Base-by-base conservation (phyloP, 1,140 invertebrate genomes). In the Yoshiicerus persimilis region DNA sequence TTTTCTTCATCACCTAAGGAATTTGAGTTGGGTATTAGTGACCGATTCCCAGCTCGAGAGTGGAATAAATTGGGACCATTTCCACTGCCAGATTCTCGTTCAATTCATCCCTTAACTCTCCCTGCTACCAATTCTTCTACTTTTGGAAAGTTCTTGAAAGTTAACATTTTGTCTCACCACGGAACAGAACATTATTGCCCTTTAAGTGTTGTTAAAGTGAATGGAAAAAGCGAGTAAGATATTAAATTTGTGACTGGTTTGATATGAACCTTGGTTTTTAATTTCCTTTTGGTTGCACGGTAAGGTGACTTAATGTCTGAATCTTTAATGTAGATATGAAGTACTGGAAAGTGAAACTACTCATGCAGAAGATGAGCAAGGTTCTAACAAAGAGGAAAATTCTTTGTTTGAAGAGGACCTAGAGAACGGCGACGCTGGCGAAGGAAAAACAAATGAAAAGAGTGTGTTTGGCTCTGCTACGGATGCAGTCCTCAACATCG, bases 151-250 rank as follows among this genome's bases (percentile, higher is more conserved):
- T 99, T 97, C 92, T 95, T 99, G 25, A 94, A 93, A 92, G 91
- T 99, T 0, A 98, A 99, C 91, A 94, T 99, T 89, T 94, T 96
- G 86, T 97, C 97, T 23, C 97, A 99, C 92, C 97, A 99, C 92
- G 98, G 98, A 13, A 95, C 95, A 4, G 98, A 99, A 93, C 98
- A 99, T 92, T 99, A 97, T 92, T 99, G 99, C 92, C 98, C 99
- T 0, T 94, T 99, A 75, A 99, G 97, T 6, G 93, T 98, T 20
- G 96, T 99, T 92, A 95, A 96, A 56, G 96, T 97, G 5, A 98
- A 96, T 92, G 98, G 98, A 9, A 97, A 96, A 4, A 97, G 96
- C 66, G 97, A 98, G 92, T 97, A 90, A 89, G 90, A 66, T 1
- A 30, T 56, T 56, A n/a, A 56, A 56, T 56, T n/a, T 56, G 16